A percentile compares a stretch with the other conserved stretches of the same genome.
Conservation (phyloP, 2,113 vertebrate genomes). For the Coracopsis vasa region DNA sequence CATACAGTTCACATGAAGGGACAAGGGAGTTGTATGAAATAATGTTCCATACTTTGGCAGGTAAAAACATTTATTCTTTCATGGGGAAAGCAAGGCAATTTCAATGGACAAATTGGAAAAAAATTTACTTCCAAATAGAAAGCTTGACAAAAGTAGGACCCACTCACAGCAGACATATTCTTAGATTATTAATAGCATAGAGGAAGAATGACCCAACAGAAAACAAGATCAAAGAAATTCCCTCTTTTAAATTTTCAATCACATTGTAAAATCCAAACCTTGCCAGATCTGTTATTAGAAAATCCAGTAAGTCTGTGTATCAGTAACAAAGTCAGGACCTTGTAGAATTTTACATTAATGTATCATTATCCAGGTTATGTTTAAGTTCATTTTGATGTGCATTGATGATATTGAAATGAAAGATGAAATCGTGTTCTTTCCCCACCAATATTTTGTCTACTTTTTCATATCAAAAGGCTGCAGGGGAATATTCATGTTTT, state of each 20-base stretch:
- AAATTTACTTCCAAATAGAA: neutral
- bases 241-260: neutral
- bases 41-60: neutral
- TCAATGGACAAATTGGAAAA: neutral
- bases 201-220: neutral
- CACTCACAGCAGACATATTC: neutral
- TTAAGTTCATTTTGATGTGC: neutral
- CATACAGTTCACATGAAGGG: neutral
- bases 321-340: slow-evolving; percentile 72
- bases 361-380: neutral
- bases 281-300: neutral
- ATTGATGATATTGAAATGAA: neutral
- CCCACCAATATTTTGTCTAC: neutral
- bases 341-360: slow-evolving; percentile 52
- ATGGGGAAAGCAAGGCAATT: neutral
- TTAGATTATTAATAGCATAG: neutral
- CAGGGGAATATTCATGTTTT: neutral
- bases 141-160: neutral
- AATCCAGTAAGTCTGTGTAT: neutral
- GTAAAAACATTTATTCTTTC: neutral
- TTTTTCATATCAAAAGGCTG: neutral
- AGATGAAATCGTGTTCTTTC: neutral
- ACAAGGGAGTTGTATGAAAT: neutral
- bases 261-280: neutral
- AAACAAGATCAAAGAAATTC: neutral